Conservation (phyloP, 2,888 invertebrate genomes). For the Philonicus albiceps region DNA sequence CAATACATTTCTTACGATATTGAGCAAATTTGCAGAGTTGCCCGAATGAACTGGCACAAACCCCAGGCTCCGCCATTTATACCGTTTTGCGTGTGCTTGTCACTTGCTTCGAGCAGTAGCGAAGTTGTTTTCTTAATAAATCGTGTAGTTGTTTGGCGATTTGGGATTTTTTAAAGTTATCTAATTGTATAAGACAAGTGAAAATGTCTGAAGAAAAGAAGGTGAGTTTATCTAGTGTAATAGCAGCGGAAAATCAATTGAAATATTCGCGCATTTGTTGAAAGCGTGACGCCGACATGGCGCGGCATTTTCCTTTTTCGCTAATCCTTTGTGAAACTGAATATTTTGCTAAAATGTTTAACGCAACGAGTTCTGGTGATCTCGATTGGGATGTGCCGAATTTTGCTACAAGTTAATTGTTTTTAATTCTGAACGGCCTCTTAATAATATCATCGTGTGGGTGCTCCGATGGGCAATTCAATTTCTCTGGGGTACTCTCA, state of each 20-base stretch:
- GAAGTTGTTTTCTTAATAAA: constrained; percentile 17
- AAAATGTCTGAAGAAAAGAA: constrained; percentile 42
- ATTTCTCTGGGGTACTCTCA: neutral
- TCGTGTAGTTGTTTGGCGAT: neutral
- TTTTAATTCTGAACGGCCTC: neutral
- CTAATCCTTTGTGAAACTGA: neutral
- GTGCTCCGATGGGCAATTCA: neutral
- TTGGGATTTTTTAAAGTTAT: neutral
- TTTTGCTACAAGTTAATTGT: neutral
- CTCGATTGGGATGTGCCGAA: neutral
- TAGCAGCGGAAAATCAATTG: neutral
- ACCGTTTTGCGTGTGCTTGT: constrained; percentile 30
- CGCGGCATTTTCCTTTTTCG: constrained; percentile 29
- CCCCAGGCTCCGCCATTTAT: constrained; percentile 22
- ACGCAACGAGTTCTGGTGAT: neutral
- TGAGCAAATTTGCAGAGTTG: neutral
- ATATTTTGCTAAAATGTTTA: neutral
- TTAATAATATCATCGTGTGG: neutral
- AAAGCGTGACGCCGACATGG: constrained; percentile 42
- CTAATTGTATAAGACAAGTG: neutral
- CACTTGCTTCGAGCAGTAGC: neutral
- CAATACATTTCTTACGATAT: neutral
- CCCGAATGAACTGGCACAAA: neutral
- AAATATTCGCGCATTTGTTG: neutral
- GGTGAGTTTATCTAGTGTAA: constrained; percentile 28